A percentile compares a stretch with the other conserved stretches of the same genome.
Conservation (phyloP, 2,797 vertebrate genomes). For the Acanthis flammea region DNA sequence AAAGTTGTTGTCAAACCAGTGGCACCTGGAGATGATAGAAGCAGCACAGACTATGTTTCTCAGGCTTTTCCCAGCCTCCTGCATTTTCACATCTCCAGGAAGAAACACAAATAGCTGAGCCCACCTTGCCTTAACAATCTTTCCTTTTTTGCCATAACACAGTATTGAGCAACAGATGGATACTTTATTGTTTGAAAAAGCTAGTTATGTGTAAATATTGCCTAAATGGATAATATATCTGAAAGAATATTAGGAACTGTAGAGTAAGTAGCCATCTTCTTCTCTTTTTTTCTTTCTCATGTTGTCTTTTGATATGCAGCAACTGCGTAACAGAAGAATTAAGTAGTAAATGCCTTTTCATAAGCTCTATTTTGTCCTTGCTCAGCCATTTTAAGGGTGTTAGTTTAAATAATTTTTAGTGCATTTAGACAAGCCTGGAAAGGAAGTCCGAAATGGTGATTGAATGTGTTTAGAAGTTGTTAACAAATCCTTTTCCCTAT, state of each 20-base stretch:
- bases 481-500: neutral
- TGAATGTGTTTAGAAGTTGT: neutral
- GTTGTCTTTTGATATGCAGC: neutral
- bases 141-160: neutral
- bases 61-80: neutral
- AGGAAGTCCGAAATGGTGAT: neutral
- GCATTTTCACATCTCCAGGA: neutral
- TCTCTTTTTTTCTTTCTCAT: neutral
- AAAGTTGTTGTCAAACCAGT: neutral
- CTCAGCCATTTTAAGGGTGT: neutral
- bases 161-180: neutral
- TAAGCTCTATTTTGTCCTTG: neutral
- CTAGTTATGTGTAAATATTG: neutral
- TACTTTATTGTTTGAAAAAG: neutral
- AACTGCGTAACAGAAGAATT: neutral
- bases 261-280: neutral
- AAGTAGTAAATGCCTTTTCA: neutral
- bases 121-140: neutral
- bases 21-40: neutral
- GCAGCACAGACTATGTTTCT: neutral
- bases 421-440: neutral
- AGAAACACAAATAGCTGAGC: neutral
- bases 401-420: neutral
- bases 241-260: neutral
- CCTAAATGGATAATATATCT: neutral